Conservation (phyloP, 2,797 vertebrate genomes). For the Coracias cyanogaster region DNA sequence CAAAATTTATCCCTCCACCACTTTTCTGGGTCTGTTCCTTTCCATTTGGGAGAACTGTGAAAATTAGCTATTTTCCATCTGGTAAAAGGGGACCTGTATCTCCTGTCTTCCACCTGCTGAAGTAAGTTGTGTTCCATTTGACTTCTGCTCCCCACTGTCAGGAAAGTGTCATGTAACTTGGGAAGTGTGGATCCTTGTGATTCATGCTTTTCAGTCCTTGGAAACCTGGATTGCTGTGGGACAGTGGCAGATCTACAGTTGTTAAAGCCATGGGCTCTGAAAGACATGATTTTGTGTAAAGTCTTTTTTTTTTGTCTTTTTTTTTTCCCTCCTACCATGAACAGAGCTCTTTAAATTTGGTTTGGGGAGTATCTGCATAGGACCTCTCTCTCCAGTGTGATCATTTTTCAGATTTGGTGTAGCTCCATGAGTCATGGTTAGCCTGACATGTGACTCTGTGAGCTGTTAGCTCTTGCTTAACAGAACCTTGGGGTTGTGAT, state of each 20-base stretch:
- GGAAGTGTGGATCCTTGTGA: not conserved
- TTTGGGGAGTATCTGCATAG: not conserved
- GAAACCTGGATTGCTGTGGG: not conserved
- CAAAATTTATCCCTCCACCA: fast-evolving
- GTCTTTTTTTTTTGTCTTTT: not conserved
- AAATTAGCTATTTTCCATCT: not conserved
- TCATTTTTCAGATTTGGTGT: not conserved
- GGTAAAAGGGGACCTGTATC: not conserved
- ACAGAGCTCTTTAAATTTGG: not conserved
- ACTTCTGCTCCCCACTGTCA: not conserved
- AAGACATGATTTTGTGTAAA: not conserved
- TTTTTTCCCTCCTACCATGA: not conserved
- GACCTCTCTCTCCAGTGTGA: not conserved
- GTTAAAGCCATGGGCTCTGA: not conserved
- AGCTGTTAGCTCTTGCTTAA: not conserved
- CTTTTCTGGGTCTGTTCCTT: not conserved
- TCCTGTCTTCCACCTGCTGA: not conserved
- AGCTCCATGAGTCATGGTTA: not conserved
- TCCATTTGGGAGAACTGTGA: not conserved
- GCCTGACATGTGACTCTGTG: not conserved
- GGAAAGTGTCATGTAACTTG: not conserved
- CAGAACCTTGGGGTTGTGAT: not conserved
- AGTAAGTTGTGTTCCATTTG: not conserved
- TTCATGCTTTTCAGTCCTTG: not conserved
- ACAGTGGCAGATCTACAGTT: not conserved